Evolutionary conservation across 2,888 invertebrate species (phyloP).

Genomic region (Boloria euphrosyne): DNA sequence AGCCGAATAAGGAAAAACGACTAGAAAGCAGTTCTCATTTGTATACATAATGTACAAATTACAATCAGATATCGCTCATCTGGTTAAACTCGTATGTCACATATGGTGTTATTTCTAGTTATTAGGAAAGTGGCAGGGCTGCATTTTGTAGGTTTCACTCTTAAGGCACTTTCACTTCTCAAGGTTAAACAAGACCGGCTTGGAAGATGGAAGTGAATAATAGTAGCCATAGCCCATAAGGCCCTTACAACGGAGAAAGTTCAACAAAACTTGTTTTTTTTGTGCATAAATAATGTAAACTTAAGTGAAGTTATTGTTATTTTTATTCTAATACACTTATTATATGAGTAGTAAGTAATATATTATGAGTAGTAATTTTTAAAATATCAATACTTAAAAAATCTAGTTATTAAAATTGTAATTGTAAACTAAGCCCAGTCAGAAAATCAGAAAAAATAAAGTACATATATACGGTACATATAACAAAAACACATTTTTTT

Average conservation of each 20-base stretch:
- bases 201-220: neutral
- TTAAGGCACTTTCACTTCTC: constrained; percentile 61
- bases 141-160: constrained; percentile 69
- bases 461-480: too few species aligned
- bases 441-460: too few species aligned
- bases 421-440: too few species aligned
- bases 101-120: constrained; percentile 52
- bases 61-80: constrained; percentile 41
- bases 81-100: constrained; percentile 58
- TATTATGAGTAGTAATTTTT: too few species aligned
- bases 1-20: constrained; percentile 11
- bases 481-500: too few species aligned
- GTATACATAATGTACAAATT: constrained; percentile 41
- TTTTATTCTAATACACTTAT: too few species aligned
- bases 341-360: too few species aligned
- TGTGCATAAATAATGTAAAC: neutral
- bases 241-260: constrained; percentile 26
- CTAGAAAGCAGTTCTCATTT: constrained; percentile 41
- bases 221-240: constrained; percentile 12
- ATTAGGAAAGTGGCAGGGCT: constrained; percentile 65
- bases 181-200: constrained; percentile 30
- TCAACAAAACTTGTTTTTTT: constrained; percentile 5
- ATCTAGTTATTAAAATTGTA: too few species aligned
- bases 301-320: too few species aligned
- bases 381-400: too few species aligned